Conservation (phyloP, 1,140 invertebrate genomes). For the Papilio dardanus region DNA sequence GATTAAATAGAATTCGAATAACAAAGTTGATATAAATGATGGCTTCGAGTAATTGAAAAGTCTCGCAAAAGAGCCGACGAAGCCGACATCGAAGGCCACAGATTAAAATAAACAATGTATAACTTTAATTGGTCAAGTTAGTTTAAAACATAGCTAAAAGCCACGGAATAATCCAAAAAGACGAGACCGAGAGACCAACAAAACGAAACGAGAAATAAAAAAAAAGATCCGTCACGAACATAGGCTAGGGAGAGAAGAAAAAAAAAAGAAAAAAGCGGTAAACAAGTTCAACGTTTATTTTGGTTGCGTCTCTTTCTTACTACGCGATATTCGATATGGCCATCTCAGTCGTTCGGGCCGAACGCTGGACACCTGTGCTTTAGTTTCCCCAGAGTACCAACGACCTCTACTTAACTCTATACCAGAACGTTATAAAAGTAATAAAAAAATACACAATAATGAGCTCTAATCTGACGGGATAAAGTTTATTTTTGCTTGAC, state of each 20-base stretch:
- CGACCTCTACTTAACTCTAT: slow-evolving; percentile 68
- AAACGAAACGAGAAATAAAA: slow-evolving; percentile 68
- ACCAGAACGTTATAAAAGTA: slow-evolving; percentile 58
- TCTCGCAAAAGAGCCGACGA: slow-evolving; percentile 40
- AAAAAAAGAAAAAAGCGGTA: slow-evolving; percentile 76
- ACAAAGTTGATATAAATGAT: slow-evolving; percentile 7
- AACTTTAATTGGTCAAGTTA: slow-evolving; percentile 61
- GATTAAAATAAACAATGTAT: slow-evolving; percentile 50
- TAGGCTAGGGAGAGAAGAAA: slow-evolving; percentile 81
- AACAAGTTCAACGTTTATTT: slow-evolving; percentile 82
- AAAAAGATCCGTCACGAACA: slow-evolving; percentile 80
- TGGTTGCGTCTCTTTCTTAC: slow-evolving; percentile 69
- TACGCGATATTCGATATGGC: slow-evolving; percentile 43
- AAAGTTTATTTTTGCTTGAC: slow-evolving; percentile 45
- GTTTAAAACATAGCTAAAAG: slow-evolving; percentile 77
- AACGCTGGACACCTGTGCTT: slow-evolving; percentile 82
- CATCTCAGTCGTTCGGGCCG: slow-evolving; percentile 63
- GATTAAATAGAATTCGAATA: slow-evolving; percentile 10
- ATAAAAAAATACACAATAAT: slow-evolving; percentile 43
- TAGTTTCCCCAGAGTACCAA: slow-evolving; percentile 81
- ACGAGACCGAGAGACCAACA: slow-evolving; percentile 59
- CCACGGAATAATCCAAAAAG: slow-evolving; percentile 80
- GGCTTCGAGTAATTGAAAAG: slow-evolving; percentile 15
- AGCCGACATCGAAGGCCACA: background rate
- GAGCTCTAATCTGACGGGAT: slow-evolving; percentile 36